phyloP scores from a whole-genome alignment of 2,888 invertebrate genomes.

The Laspeyria flexula region DNA sequence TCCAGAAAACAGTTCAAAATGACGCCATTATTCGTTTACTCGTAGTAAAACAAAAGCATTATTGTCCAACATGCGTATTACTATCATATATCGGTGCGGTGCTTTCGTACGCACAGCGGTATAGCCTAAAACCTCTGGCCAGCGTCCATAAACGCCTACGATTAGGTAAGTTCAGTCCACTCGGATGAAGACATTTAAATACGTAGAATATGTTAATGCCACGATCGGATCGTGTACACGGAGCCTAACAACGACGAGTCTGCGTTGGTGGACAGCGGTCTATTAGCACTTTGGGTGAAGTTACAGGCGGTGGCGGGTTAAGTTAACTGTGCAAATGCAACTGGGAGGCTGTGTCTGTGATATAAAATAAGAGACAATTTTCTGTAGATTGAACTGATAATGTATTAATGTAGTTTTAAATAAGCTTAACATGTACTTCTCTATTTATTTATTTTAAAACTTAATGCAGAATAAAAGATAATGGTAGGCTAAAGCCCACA shows the following conservation, averaged over 20 bases:
- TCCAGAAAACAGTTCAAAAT: too few relatives aligned
- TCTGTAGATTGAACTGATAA: too few relatives aligned
- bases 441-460: too few relatives aligned
- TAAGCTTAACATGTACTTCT: too few relatives aligned
- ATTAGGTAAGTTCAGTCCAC: slow-evolving; percentile 46
- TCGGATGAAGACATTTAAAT: slow-evolving; percentile 53
- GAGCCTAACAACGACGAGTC: slow-evolving; percentile 46
- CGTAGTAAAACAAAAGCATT: slow-evolving; percentile 1
- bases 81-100: slow-evolving; percentile 19
- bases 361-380: too few relatives aligned
- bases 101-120: slow-evolving; percentile 27
- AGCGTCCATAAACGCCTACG: slow-evolving; percentile 45
- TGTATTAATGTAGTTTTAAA: too few relatives aligned
- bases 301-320: slow-evolving; percentile 22
- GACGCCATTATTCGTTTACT: not conserved
- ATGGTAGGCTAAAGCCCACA: too few relatives aligned
- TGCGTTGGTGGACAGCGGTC: slow-evolving; percentile 54
- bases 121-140: slow-evolving; percentile 38
- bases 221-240: slow-evolving; percentile 47
- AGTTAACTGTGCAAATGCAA: too few relatives aligned
- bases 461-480: too few relatives aligned
- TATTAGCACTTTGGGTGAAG: slow-evolving; percentile 29
- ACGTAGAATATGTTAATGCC: slow-evolving; percentile 50
- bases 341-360: too few relatives aligned
- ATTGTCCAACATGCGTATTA: slow-evolving; percentile 5